Evolutionary conservation across 2,888 invertebrate genomes (phyloP), one percentile per base, ranked within the genome.

Genomic region (Dryobota labecula): DNA sequence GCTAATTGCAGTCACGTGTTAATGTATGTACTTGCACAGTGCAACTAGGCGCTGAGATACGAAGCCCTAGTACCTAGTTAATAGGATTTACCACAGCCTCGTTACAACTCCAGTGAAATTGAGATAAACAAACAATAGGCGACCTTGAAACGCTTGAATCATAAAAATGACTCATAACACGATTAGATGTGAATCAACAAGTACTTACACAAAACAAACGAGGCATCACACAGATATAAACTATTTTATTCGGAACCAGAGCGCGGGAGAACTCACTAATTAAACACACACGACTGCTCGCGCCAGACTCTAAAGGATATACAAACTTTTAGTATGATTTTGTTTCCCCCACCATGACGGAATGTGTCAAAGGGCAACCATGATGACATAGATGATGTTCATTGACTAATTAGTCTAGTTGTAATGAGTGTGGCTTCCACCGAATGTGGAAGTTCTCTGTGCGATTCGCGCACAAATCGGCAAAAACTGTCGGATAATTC

Each of bases 161-260:
- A 84, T 47, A 74, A 60, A 78, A 62, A 73, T 71, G 72, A 83
- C 68, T 80, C 68, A 84, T 75, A 58, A 70, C 49, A 45, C 69
- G 66, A 57, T 70, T 69, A 73, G 56, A 75, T 73, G 69, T 62
- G 57, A 79, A 69, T 73, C 62, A 73, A 71, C 71, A 43, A 70
- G 64, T 74, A 85, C 85, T 85, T 67, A 85, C 85, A 70, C 80
- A 75, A 68, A 70, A 73, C 61, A 70, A 69, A 64, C 84, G 80
- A 68, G 76, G 67, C 82, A 82, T 82, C 77, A 51, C 80, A 60
- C 56, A 38, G 38, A 62, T 71, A 27, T 54, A 45, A 64, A 45
- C 38, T 47, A 45, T 68, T 70, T 53, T 51, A 47, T 69, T 70
- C 63, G 63, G 54, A 64, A 66, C 62, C 76, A 57, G 61, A 66